Percentiles rank a stretch among this genome's conserved stretches.
phyloP scores from a whole-genome alignment of 2,113 vertebrate genomes.

The Daboia siamensis region DNA sequence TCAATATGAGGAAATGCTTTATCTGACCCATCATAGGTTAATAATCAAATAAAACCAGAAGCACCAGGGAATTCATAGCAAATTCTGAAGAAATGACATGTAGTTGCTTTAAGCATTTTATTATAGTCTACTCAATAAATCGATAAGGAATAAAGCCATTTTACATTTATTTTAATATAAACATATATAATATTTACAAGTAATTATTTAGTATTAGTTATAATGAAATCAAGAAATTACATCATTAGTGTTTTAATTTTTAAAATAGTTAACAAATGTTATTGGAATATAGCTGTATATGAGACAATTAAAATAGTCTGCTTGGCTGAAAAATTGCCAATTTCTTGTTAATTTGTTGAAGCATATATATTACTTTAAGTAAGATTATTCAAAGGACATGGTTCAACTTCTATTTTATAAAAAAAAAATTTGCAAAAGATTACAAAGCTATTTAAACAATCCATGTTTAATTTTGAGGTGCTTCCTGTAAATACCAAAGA shows the following conservation, averaged over 20 bases:
- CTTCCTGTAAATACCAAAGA: neutral
- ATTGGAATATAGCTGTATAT: neutral
- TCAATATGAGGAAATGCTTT: slow-evolving; percentile 81
- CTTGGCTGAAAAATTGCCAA: neutral
- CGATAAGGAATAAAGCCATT: slow-evolving; percentile 11
- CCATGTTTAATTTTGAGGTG: neutral
- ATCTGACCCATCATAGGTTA: slow-evolving; percentile 74
- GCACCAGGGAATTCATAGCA: slow-evolving; percentile 54
- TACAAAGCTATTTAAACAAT: neutral
- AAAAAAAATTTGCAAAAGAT: neutral
- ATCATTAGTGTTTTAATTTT: neutral
- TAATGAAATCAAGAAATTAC: neutral
- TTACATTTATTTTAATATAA: neutral
- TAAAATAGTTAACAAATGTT: neutral
- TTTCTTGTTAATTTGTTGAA: neutral
- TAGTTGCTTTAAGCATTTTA: slow-evolving; percentile 48
- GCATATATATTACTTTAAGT: neutral
- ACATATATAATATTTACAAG: neutral
- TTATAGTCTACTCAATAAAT: slow-evolving; percentile 54
- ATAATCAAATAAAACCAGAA: slow-evolving; percentile 69
- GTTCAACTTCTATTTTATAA: neutral
- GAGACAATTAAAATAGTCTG: neutral
- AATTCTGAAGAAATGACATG: slow-evolving; percentile 60
- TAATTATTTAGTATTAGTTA: neutral
- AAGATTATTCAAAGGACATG: neutral